phyloP scores from a whole-genome alignment of 2,113 vertebrate genomes.

The Ginglymostoma cirratum region DNA sequence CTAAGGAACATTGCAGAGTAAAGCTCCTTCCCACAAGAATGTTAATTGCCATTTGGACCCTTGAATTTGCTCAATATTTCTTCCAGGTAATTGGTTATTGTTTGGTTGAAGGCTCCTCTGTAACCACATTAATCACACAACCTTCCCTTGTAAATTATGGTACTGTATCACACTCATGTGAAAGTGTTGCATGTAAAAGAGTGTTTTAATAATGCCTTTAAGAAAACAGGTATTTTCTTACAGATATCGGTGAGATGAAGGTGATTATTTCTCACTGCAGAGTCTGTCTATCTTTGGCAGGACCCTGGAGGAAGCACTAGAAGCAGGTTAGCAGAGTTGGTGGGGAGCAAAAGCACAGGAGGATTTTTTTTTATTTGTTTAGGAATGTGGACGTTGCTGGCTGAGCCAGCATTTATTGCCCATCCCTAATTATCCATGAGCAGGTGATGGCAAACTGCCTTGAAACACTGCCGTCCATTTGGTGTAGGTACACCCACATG shows the following conservation, averaged over 20 bases:
- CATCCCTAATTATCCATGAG: too few relatives aligned
- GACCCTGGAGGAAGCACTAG: background rate
- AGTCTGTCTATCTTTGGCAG: background rate
- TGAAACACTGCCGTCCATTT: too few relatives aligned
- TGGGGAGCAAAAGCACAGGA: background rate
- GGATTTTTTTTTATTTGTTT: too few relatives aligned
- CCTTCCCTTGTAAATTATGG: background rate
- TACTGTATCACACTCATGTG: background rate
- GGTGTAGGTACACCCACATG: too few relatives aligned
- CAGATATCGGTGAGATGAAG: background rate
- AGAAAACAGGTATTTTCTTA: background rate
- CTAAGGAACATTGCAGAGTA: background rate
- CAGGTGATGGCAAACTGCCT: too few relatives aligned
- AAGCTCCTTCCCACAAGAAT: background rate
- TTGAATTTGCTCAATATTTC: background rate
- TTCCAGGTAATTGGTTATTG: background rate
- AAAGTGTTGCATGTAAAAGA: background rate
- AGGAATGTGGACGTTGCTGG: too few relatives aligned
- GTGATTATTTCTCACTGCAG: background rate
- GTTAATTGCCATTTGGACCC: background rate
- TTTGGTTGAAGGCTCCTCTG: background rate
- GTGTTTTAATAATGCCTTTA: background rate
- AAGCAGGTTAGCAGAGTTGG: background rate
- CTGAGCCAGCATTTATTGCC: too few relatives aligned
- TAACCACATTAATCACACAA: background rate